Conservation (phyloP, 2,113 vertebrate genomes). For the Tragulus kanchil region DNA sequence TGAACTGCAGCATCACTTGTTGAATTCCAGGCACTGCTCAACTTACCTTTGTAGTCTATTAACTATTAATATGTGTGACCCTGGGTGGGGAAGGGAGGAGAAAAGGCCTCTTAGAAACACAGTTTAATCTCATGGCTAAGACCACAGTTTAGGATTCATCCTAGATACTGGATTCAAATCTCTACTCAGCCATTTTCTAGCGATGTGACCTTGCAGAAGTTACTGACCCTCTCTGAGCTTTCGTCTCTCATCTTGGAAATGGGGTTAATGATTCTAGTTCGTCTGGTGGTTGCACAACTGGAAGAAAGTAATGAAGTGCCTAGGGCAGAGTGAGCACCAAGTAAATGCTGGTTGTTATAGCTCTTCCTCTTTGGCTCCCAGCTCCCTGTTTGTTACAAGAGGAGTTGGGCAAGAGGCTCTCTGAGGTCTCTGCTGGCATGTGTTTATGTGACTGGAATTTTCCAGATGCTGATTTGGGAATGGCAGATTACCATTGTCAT, state of each 20-base stretch:
- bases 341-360: background rate
- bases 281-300: constrained; percentile 32
- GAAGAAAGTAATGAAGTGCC: constrained; percentile 21
- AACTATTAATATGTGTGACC: background rate
- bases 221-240: constrained; percentile 26
- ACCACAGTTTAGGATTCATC: background rate
- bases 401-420: background rate
- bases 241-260: constrained; percentile 31
- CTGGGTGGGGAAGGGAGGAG: background rate
- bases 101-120: constrained; percentile 22
- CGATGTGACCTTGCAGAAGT: constrained; percentile 40
- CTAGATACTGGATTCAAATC: background rate
- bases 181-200: constrained; percentile 36
- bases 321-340: background rate
- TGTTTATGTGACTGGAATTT: constrained; percentile 67
- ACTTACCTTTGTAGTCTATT: background rate
- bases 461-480: constrained; percentile 67
- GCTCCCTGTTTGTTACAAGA: constrained; percentile 33
- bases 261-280: constrained; percentile 1
- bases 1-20: background rate
- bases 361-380: constrained; percentile 43
- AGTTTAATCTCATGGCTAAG: background rate
- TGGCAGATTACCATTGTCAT: constrained; percentile 36
- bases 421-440: constrained; percentile 52
- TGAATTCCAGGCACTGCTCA: background rate